Percentiles rank a stretch among this genome's conserved stretches.
phyloP scores from a whole-genome alignment of 1,140 invertebrate species.

The Tetranychus cinnabarinus region DNA sequence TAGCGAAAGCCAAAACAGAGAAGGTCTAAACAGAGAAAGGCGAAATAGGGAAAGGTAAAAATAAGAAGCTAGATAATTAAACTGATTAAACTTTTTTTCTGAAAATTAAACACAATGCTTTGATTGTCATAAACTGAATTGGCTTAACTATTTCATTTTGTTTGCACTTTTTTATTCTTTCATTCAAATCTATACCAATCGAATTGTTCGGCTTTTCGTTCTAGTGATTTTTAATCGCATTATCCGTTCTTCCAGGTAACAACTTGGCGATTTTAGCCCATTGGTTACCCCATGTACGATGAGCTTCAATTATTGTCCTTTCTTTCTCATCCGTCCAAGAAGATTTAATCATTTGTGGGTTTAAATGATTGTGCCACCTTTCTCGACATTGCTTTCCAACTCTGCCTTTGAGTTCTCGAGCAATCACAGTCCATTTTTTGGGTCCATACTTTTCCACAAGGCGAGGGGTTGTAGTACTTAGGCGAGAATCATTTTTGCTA shows the following conservation, averaged over 20 bases:
- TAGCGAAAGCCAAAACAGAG: no score
- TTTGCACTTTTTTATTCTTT: no score
- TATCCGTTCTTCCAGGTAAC: slow-evolving; percentile 77
- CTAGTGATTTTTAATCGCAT: slow-evolving; percentile 98
- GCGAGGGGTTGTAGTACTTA: neutral
- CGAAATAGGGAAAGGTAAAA: no score
- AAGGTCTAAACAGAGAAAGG: no score
- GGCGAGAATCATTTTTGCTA: no score
- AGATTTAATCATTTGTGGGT: slow-evolving; percentile 89
- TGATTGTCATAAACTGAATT: no score
- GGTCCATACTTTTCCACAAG: slow-evolving; percentile 75
- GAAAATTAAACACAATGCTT: no score
- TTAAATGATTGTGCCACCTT: slow-evolving; percentile 91
- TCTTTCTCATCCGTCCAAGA: slow-evolving; percentile 93
- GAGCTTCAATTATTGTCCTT: slow-evolving; percentile 67
- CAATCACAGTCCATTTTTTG: slow-evolving; percentile 92
- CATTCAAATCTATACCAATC: no score
- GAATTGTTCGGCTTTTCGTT: slow-evolving; percentile 34
- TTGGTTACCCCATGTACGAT: slow-evolving; percentile 71
- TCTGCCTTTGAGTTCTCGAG: slow-evolving; percentile 54
- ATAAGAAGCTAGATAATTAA: no score
- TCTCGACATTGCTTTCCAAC: slow-evolving; percentile 55
- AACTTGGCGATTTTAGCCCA: slow-evolving; percentile 96
- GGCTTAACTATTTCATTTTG: no score
- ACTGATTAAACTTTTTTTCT: no score